phyloP scores from a whole-genome alignment of 2,113 vertebrate species.

The Leucopsar rothschildi region DNA sequence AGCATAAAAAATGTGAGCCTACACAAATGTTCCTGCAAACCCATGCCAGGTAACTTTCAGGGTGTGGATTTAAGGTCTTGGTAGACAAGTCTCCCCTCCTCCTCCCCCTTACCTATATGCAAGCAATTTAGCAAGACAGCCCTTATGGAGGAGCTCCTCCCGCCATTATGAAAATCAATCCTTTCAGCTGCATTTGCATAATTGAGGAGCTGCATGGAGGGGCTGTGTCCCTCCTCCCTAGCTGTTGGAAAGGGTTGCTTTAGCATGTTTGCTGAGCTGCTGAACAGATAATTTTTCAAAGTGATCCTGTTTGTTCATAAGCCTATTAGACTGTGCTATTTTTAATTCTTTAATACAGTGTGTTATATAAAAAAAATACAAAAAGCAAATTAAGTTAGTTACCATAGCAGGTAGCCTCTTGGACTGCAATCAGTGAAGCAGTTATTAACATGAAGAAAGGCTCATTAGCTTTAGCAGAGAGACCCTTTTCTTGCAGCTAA shows the following conservation, averaged over 20 bases:
- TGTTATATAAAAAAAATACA: background rate
- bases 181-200: background rate
- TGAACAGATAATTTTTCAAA: background rate
- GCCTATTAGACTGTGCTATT: background rate
- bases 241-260: background rate
- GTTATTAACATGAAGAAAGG: background rate
- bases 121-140: background rate
- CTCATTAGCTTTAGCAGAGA: background rate
- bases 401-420: background rate
- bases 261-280: background rate
- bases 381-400: background rate
- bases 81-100: accelerated
- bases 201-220: background rate
- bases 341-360: background rate
- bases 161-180: background rate
- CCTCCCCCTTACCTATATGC: background rate
- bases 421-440: background rate
- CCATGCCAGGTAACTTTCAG: background rate
- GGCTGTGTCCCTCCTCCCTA: background rate
- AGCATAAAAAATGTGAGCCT: background rate
- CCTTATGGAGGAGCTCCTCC: background rate
- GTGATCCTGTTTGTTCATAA: background rate
- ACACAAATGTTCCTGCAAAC: accelerated
- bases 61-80: background rate
- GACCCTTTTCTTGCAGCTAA: background rate